Percentiles rank a stretch among this genome's conserved stretches.
Evolutionary conservation across 2,888 invertebrate species (phyloP).

Genomic region (Eupithecia dodoneata): DNA sequence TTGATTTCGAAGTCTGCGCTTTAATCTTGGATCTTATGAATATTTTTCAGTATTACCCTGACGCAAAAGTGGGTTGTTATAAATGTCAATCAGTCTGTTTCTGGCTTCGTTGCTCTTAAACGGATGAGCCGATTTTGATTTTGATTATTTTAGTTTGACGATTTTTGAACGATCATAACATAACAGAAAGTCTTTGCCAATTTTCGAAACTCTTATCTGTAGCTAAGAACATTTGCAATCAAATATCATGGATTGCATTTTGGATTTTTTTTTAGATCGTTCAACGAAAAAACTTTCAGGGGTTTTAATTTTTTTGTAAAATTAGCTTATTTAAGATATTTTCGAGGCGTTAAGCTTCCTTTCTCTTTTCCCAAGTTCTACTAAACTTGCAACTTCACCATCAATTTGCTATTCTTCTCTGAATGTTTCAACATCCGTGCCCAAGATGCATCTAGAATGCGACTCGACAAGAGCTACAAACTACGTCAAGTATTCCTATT

Average conservation of each 20-base stretch:
- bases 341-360: no score
- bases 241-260: no score
- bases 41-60: not conserved
- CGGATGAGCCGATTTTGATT: not conserved
- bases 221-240: no score
- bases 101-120: not conserved
- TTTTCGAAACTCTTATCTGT: no score
- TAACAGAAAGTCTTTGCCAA: no score
- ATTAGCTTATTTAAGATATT: no score
- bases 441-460: slow-evolving; percentile 4
- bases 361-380: not conserved
- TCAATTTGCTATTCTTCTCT: not conserved
- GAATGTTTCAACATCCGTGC: not conserved
- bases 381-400: not conserved
- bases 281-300: no score
- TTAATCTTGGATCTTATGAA: not conserved
- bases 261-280: no score
- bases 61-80: not conserved
- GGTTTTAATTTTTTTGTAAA: no score
- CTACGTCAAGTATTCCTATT: slow-evolving; percentile 15
- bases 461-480: slow-evolving; percentile 1
- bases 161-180: no score
- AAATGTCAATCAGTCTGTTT: not conserved
- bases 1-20: slow-evolving; percentile 52
- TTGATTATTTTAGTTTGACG: no score